Base-by-base conservation (phyloP, 1,140 invertebrate species). In the Magallana gigas region DNA sequence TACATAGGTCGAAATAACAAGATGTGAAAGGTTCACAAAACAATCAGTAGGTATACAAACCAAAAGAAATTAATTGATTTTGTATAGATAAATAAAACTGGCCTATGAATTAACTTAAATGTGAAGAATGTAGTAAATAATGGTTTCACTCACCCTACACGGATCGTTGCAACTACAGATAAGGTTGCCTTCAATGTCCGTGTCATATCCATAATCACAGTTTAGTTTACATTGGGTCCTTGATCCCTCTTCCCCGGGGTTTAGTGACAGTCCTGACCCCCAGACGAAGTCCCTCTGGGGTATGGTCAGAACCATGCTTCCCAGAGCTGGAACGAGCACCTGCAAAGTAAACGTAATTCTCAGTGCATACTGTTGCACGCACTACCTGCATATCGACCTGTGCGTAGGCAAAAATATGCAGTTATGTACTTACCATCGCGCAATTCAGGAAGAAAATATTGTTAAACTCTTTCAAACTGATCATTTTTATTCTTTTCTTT, bases 141-240 rank as follows among this genome's bases (percentile, higher is more conserved):
- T 18, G 58, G 48, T 57, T 3, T n/a, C 58, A 84, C 90, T 90
- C 85, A 92, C 91, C 90, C 85, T 36, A 71, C 91, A 92, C 0
- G 91, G 91, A 56, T 92, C 87, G 57, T 89, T 80, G 60, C 91
- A 92, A 71, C 89, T 87, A 85, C 91, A 92, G 29, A 91, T 87
- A 4, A 68, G 71, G 36, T 87, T 88, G 11, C 91, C 91, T 57
- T 92, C 91, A 9, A 92, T 87, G 82, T 92, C 91, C 11, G 91
- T 88, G 16, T 91, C 82, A 48, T 89, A 91, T 29, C 91, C 91
- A 64, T 92, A 91, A 7, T 83, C 60, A 88, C 91, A 92, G 8
- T 68, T 85, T 48, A 64, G 64, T 2, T 18, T 16, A 84, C 86
- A 87, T 14, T 81, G 81, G 68, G 18, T 18, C 23, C 68, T 36